Percentiles rank a stretch among this genome's conserved stretches.
Evolutionary conservation across 2,113 vertebrate species (phyloP).

Genomic region (Gymnobelideus leadbeateri): DNA sequence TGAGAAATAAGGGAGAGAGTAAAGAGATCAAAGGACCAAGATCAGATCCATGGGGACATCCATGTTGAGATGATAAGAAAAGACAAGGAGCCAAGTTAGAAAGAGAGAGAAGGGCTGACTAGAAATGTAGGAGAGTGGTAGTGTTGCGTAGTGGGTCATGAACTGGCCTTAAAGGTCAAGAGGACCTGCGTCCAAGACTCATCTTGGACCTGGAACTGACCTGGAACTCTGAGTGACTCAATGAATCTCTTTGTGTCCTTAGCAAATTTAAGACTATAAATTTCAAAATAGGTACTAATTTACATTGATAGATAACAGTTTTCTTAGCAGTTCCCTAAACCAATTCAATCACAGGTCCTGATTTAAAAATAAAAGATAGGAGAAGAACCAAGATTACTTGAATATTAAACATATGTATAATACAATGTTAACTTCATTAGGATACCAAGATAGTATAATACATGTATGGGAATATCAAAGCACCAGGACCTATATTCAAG

Average conservation of each 20-base stretch:
- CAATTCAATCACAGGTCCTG: background rate
- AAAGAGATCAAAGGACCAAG: background rate
- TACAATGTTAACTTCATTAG: background rate
- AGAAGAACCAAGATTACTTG: background rate
- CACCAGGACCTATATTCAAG: background rate
- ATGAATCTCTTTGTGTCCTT: background rate
- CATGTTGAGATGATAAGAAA: background rate
- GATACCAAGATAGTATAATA: background rate
- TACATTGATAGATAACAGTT: background rate
- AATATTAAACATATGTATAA: background rate
- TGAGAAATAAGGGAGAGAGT: background rate
- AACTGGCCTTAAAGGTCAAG: background rate
- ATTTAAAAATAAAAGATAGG: background rate
- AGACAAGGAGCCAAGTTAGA: background rate
- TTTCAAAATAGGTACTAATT: background rate
- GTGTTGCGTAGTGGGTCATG: background rate
- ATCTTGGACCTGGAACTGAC: background rate
- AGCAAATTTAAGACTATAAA: background rate
- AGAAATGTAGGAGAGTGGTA: background rate
- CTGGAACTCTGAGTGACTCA: background rate
- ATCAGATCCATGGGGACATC: background rate
- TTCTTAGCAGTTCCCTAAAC: background rate
- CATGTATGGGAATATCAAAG: background rate
- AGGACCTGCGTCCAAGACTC: background rate
- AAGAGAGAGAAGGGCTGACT: background rate